Percentiles rank a stretch among this genome's conserved stretches.
phyloP scores from a whole-genome alignment of 2,888 invertebrate species.

The Brenthis hecate region DNA sequence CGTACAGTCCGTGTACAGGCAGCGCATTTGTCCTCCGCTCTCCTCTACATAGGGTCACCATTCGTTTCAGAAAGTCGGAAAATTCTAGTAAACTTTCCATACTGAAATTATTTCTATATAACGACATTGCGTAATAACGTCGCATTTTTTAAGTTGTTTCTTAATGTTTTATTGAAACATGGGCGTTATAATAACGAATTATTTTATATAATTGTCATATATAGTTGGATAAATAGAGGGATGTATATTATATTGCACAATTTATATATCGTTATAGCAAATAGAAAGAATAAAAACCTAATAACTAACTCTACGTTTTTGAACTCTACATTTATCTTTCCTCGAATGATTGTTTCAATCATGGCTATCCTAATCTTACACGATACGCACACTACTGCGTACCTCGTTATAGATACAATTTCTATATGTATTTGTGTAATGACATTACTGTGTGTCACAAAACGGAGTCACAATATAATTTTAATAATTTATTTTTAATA shows the following conservation, averaged over 20 bases:
- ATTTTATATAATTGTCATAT: too few relatives aligned
- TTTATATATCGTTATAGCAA: background rate
- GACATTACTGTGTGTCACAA: slow-evolving; percentile 29
- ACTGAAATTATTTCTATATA: background rate
- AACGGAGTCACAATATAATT: slow-evolving; percentile 23
- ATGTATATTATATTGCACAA: too few relatives aligned
- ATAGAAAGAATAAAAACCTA: background rate
- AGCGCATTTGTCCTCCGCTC: slow-evolving; percentile 45
- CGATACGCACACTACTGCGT: slow-evolving; percentile 28
- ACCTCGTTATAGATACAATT: slow-evolving; percentile 14
- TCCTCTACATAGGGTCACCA: slow-evolving; percentile 42
- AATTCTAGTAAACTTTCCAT: background rate
- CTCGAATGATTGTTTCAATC: slow-evolving; percentile 6
- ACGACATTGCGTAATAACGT: background rate
- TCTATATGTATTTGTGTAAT: slow-evolving; percentile 30
- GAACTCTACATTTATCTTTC: slow-evolving; percentile 27
- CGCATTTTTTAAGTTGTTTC: too few relatives aligned
- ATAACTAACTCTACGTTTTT: background rate
- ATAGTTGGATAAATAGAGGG: too few relatives aligned
- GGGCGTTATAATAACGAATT: too few relatives aligned
- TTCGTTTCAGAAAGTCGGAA: slow-evolving; percentile 5
- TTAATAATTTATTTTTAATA: background rate
- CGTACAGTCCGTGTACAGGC: slow-evolving; percentile 37
- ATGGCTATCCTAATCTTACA: slow-evolving; percentile 26
- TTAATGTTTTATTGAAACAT: too few relatives aligned